These are phyloP conservation scores for Chelmon rostratus DNA, from an alignment of 2,797 vertebrate genomes.

Conservation along the genomic window DNA sequence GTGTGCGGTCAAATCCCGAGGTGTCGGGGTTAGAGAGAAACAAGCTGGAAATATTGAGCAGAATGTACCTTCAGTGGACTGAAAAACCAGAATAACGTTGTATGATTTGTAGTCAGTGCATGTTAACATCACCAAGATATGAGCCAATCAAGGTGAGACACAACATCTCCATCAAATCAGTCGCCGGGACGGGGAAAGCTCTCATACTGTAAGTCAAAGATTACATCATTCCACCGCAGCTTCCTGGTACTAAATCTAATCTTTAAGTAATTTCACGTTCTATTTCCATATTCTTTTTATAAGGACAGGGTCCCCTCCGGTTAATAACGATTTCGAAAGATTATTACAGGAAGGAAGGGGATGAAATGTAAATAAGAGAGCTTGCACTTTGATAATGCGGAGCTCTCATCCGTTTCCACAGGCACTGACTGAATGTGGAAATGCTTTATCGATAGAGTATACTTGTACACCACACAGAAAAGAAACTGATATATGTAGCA, in stretches of 20 bases:
- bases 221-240: slow-evolving; percentile 55
- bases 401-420: slow-evolving; percentile 49
- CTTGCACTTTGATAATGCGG: slow-evolving; percentile 61
- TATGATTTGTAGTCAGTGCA: slow-evolving; percentile 27
- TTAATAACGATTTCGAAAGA: slow-evolving; percentile 72
- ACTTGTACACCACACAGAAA: slow-evolving; percentile 12
- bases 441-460: slow-evolving; percentile 53
- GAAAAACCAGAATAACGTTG: neutral
- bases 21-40: slow-evolving; percentile 39
- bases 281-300: slow-evolving; percentile 65
- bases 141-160: slow-evolving; percentile 46
- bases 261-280: slow-evolving; percentile 64
- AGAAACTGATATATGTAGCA: slow-evolving; percentile 9
- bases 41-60: slow-evolving; percentile 36
- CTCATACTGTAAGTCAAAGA: slow-evolving; percentile 47
- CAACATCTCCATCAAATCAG: slow-evolving; percentile 45
- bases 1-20: slow-evolving; percentile 68
- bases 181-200: slow-evolving; percentile 41
- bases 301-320: slow-evolving; percentile 63
- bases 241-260: slow-evolving; percentile 66
- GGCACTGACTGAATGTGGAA: slow-evolving; percentile 30
- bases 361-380: slow-evolving; percentile 69
- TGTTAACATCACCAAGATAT: slow-evolving; percentile 33
- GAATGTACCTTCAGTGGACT: neutral
- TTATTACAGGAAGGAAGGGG: slow-evolving; percentile 63